Conservation (phyloP, 2,888 invertebrate genomes). For the Drosophila paramelanica region DNA sequence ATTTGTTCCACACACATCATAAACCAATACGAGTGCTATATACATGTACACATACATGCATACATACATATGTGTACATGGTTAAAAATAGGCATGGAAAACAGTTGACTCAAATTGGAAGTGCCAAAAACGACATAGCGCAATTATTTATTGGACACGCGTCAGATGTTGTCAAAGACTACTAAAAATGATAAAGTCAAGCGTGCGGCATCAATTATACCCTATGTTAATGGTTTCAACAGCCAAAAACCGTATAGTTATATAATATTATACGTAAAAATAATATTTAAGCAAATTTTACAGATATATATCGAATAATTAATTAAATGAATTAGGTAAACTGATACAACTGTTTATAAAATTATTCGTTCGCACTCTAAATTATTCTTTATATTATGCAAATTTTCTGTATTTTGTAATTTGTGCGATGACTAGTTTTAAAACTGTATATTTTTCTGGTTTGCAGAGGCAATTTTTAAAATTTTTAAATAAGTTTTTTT, state of each 20-base stretch:
- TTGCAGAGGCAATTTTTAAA: no score
- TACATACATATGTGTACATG: neutral
- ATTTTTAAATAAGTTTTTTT: no score
- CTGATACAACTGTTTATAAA: neutral
- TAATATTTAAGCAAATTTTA: no score
- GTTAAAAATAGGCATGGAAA: neutral
- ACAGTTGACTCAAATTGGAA: neutral
- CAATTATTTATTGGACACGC: conserved; percentile 31
- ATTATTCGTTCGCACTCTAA: no score
- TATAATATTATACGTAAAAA: neutral
- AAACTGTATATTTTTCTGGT: no score
- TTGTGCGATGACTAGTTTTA: no score
- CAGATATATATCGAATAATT: no score
- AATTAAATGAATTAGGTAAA: neutral
- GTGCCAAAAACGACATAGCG: conserved; percentile 17
- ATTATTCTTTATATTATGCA: no score
- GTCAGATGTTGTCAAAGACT: conserved; percentile 11
- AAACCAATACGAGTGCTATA: neutral
- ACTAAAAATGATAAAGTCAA: neutral
- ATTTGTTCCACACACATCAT: neutral
- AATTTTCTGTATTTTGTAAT: no score
- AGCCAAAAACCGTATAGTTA: neutral
- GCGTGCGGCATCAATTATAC: neutral
- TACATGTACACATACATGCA: neutral
- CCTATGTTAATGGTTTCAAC: neutral